Conservation (phyloP, 1,140 invertebrate genomes). For the Ceratoteleas bidentatus region DNA sequence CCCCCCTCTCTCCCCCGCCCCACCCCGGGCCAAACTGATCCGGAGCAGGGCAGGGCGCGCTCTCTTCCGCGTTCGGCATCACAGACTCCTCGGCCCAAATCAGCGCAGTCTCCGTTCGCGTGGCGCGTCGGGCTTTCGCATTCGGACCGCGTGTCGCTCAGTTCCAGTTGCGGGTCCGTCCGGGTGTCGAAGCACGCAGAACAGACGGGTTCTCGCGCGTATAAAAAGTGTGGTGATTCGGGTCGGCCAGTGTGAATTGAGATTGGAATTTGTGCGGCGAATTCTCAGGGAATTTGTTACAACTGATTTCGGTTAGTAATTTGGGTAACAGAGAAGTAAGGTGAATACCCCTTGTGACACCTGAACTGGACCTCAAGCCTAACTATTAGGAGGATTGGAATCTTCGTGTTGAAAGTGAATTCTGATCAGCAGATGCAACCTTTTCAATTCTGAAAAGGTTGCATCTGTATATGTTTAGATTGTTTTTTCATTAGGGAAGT, state of each 20-base stretch:
- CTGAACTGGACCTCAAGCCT: too few species aligned
- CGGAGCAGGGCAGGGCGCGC: slow-evolving; percentile 37
- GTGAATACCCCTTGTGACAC: too few species aligned
- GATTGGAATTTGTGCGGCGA: not conserved
- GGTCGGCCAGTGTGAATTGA: slow-evolving; percentile 29
- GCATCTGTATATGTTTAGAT: too few species aligned
- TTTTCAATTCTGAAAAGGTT: too few species aligned
- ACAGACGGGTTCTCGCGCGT: slow-evolving; percentile 10
- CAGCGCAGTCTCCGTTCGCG: slow-evolving; percentile 77
- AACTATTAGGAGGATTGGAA: too few species aligned
- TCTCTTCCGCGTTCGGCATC: slow-evolving; percentile 30
- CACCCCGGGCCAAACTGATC: slow-evolving; percentile 30
- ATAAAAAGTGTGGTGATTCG: slow-evolving; percentile 12
- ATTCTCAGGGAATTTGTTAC: too few species aligned
- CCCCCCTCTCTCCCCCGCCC: not conserved
- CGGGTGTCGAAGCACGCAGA: slow-evolving; percentile 52
- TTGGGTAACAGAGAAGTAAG: too few species aligned
- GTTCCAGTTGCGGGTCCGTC: slow-evolving; percentile 70
- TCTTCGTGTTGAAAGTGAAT: too few species aligned
- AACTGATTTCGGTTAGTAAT: too few species aligned
- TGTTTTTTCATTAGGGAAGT: too few species aligned
- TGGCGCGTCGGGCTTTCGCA: slow-evolving; percentile 72
- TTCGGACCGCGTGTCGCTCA: slow-evolving; percentile 74
- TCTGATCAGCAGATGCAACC: too few species aligned
- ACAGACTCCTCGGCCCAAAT: slow-evolving; percentile 47